Conservation (phyloP, 2,888 invertebrate genomes). For the Rhimphoctona megacephalus region DNA sequence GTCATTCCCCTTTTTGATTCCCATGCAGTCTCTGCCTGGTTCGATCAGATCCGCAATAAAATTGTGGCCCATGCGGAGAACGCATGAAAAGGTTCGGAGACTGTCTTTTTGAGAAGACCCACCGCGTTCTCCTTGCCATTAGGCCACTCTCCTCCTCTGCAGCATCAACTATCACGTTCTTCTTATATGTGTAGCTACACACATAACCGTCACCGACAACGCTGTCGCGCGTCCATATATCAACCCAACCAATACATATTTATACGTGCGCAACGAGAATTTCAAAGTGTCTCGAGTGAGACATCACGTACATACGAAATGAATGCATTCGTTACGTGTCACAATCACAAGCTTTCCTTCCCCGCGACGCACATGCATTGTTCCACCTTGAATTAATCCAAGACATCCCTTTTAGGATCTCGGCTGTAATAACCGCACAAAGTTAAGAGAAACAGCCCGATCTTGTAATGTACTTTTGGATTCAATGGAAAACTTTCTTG, state of each 20-base stretch:
- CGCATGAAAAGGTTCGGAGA: conserved; percentile 10
- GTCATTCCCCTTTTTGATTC: conserved; percentile 74
- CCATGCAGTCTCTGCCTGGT: conserved; percentile 30
- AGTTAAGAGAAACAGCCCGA: conserved; percentile 7
- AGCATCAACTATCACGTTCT: conserved; percentile 23
- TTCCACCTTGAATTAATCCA: conserved; percentile 51
- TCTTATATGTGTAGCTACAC: conserved; percentile 35
- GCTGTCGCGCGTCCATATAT: conserved; percentile 40
- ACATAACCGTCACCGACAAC: conserved; percentile 40
- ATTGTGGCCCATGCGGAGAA: conserved; percentile 70
- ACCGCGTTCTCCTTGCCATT: conserved; percentile 74
- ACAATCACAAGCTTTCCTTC: conserved; percentile 69
- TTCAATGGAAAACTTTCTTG: neutral
- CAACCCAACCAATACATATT: conserved; percentile 28
- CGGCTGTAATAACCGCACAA: conserved; percentile 23
- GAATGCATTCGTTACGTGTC: conserved; percentile 81
- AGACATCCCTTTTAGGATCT: conserved; percentile 46
- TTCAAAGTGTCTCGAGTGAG: conserved; percentile 75
- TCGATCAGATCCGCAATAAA: conserved; percentile 35
- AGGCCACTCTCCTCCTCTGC: conserved; percentile 62
- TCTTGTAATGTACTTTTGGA: neutral
- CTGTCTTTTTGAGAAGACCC: conserved; percentile 69
- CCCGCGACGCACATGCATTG: conserved; percentile 28
- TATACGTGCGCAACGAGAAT: conserved; percentile 38
- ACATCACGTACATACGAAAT: conserved; percentile 79